A percentile compares a stretch with the other conserved stretches of the same genome.
phyloP scores from a whole-genome alignment of 2,113 vertebrate species.

The Percina caprodes region DNA sequence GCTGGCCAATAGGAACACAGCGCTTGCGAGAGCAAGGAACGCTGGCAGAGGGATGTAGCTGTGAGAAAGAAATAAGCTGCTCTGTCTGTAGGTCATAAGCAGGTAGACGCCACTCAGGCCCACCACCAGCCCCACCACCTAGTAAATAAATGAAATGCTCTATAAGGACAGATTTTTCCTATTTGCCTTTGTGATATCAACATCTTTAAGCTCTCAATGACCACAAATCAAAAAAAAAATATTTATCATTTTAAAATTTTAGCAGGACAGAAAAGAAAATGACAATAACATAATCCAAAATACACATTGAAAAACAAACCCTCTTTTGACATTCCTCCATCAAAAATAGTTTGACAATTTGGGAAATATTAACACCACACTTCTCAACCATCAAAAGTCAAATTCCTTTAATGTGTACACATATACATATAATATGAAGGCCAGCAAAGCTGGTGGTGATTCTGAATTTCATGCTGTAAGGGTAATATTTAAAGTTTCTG shows the following conservation, averaged over 20 bases:
- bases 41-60: slow-evolving; percentile 64
- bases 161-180: not conserved
- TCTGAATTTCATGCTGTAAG: too few relatives aligned
- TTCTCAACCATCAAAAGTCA: too few relatives aligned
- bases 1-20: slow-evolving; percentile 42
- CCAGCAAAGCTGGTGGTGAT: too few relatives aligned
- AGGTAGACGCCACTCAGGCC: slow-evolving; percentile 65
- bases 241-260: too few relatives aligned
- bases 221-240: too few relatives aligned
- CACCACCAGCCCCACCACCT: slow-evolving; percentile 66
- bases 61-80: slow-evolving; percentile 52
- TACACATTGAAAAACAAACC: too few relatives aligned
- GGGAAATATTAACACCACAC: not conserved
- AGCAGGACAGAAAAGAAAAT: too few relatives aligned
- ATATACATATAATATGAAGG: too few relatives aligned
- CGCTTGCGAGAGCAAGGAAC: slow-evolving; percentile 50
- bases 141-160: not conserved
- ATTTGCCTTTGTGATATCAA: not conserved
- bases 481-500: too few relatives aligned
- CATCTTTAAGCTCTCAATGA: not conserved
- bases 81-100: slow-evolving; percentile 60
- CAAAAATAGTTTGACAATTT: not conserved
- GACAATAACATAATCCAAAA: too few relatives aligned
- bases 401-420: too few relatives aligned
- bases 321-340: not conserved